A percentile compares a stretch with the other conserved stretches of the same genome.
These are phyloP conservation scores for Eubasilissa regina DNA, from an alignment of 1,140 invertebrate genomes.

Conservation along the genomic window DNA sequence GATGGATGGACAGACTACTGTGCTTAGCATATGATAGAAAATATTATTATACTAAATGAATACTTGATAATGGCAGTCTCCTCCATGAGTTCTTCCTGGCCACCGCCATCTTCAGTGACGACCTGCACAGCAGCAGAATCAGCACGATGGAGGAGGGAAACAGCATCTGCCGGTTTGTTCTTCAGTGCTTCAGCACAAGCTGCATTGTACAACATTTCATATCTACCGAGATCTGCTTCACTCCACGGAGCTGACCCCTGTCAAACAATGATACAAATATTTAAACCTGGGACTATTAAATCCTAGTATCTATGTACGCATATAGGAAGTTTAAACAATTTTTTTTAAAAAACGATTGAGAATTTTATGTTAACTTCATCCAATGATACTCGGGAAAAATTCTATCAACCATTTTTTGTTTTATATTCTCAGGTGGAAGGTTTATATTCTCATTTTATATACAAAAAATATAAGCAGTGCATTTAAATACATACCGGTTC, in stretches of 20 bases:
- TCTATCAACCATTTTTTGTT: too few relatives aligned
- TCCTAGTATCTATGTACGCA: too few relatives aligned
- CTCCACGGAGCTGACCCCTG: conserved; percentile 50
- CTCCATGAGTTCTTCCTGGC: conserved; percentile 87
- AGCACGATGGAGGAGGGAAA: conserved; percentile 85
- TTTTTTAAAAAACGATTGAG: too few relatives aligned
- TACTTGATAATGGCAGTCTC: conserved; percentile 90
- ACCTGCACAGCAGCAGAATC: conserved; percentile 88
- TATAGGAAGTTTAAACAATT: too few relatives aligned
- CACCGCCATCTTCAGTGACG: conserved; percentile 89
- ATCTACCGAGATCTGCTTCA: conserved; percentile 75
- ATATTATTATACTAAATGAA: too few relatives aligned
- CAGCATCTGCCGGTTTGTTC: conserved; percentile 82
- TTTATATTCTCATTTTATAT: too few relatives aligned
- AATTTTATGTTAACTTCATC: too few relatives aligned
- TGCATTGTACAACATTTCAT: conserved; percentile 93
- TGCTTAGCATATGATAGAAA: too few relatives aligned
- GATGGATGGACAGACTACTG: background rate
- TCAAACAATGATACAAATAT: background rate
- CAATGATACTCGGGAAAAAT: too few relatives aligned
- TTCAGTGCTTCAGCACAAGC: conserved; percentile 86
- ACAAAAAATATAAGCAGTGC: background rate
- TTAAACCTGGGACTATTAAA: too few relatives aligned
- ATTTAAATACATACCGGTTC: conserved; percentile 76
- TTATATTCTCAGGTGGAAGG: too few relatives aligned